Conservation (phyloP, 2,797 vertebrate species). For the Mormyrops boulengeri region DNA sequence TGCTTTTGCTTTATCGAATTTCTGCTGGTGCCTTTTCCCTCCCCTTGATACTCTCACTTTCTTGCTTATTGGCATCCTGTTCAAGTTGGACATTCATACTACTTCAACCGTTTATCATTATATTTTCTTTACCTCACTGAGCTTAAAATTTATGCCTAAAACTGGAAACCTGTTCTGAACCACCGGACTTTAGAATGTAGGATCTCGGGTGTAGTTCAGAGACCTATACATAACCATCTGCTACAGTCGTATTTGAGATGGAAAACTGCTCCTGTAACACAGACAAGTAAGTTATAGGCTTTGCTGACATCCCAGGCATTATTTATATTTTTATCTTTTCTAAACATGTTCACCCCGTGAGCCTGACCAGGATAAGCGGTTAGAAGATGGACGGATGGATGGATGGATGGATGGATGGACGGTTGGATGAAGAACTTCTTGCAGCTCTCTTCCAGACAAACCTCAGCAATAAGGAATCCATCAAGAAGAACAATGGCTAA, state of each 20-base stretch:
- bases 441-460: not conserved
- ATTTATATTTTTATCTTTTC: not conserved
- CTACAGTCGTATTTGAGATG: not conserved
- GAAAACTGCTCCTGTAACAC: not conserved
- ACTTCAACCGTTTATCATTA: not conserved
- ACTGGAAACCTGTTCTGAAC: not conserved
- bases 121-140: conserved; percentile 1
- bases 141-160: not conserved
- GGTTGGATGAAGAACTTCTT: not conserved
- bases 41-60: not conserved
- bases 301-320: not conserved
- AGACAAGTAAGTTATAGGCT: not conserved
- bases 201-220: not conserved
- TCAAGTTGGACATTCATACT: not conserved
- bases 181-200: not conserved
- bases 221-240: not conserved
- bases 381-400: not conserved
- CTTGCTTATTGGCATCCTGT: not conserved
- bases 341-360: not conserved
- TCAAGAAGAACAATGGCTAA: not conserved
- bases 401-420: not conserved
- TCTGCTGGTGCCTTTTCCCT: not conserved
- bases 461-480: not conserved
- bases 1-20: not conserved
- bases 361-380: not conserved